Base-by-base conservation (phyloP, 2,113 vertebrate genomes). In the Corvus cornix region DNA sequence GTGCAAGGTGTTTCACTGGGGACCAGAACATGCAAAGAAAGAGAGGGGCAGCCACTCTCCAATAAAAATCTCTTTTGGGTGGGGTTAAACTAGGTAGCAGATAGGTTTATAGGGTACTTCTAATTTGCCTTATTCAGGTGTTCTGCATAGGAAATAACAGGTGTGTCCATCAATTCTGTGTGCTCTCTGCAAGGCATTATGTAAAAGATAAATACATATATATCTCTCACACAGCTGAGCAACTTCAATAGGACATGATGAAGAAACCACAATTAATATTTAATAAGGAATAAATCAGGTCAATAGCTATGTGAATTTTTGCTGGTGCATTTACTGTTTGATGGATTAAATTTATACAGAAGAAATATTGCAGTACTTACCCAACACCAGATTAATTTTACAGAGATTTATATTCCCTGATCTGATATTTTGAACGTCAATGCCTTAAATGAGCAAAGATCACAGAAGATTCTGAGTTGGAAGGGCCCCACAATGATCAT, bases 201-300 rank as follows among this genome's bases (percentile, higher is more conserved):
- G 6, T 26, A 51, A 39, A 92, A 67, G 27, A 85, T 20, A 90
- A 90, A 72, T 75, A 67, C 17, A 2, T 28, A n/a, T 48, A 13
- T 23, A 75, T 72, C n/a, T 84, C 73, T 92, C n/a, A 79, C 44
- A 43, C 41, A 87, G 49, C 41, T 87, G 41, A 41, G 73, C 75
- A 91, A 56, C 22, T 69, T 95, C 79, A 77, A 49, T 8, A 53
- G 37, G 26, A 66, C 49, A 33, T 33, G 49, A 78, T 80, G 55
- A 67, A 92, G 84, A 66, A 91, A 87, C n/a, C 79, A 56, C 31
- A 48, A 70, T 92, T 93, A 90, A 89, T 90, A 93, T 87, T 95
- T 92, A 84, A 92, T 56, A 79, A 26, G 11, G 35, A 94, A 92
- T 72, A 91, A 91, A 95, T 48, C 80, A 82, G 66, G 85, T 89